A percentile compares a stretch with the other conserved stretches of the same genome.
Conservation (phyloP, 1,140 invertebrate genomes). For the Odontomachus brunneus region DNA sequence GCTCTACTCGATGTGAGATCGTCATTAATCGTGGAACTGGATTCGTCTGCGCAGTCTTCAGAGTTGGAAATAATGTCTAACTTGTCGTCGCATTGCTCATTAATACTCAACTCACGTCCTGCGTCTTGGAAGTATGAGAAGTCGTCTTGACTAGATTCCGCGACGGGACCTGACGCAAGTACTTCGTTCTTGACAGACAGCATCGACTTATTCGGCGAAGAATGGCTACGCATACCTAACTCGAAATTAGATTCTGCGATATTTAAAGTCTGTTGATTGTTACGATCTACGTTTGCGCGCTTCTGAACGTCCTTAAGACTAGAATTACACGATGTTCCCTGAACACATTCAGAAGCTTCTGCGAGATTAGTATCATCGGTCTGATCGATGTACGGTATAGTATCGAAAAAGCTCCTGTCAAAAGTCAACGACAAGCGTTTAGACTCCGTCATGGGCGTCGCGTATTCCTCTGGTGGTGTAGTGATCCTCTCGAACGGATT, state of each 20-base stretch:
- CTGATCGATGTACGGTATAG: slow-evolving; percentile 80
- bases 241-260: neutral
- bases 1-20: slow-evolving; percentile 25
- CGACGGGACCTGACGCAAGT: neutral
- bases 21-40: slow-evolving; percentile 41
- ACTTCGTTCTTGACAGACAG: neutral
- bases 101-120: neutral
- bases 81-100: neutral
- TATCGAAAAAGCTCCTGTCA: slow-evolving; percentile 68
- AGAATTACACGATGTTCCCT: neutral
- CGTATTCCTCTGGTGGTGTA: slow-evolving; percentile 24
- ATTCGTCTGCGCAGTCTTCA: slow-evolving; percentile 44
- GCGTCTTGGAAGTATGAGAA: neutral
- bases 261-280: neutral
- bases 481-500: slow-evolving; percentile 29
- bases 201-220: neutral
- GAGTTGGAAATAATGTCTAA: slow-evolving; percentile 17
- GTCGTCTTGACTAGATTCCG: neutral
- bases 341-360: slow-evolving; percentile 3
- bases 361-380: slow-evolving; percentile 55
- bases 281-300: neutral
- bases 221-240: neutral
- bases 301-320: slow-evolving; percentile 12
- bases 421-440: slow-evolving; percentile 32
- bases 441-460: neutral